Base-by-base conservation (phyloP, 1,140 invertebrate species). In the Brachionus asplanchnoidis region DNA sequence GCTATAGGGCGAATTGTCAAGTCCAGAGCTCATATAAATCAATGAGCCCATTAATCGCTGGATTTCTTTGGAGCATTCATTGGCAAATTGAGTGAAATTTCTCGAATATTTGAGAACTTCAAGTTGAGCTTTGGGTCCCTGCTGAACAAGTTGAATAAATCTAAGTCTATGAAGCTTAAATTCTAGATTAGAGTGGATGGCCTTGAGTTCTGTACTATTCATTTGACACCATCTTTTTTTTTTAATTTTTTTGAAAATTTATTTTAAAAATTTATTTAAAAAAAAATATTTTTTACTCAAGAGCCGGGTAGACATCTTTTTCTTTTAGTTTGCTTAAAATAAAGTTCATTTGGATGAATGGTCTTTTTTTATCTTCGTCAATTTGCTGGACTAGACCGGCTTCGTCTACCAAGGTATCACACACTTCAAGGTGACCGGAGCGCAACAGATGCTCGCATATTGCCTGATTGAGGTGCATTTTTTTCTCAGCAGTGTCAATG, bases 371-470 rank as follows among this genome's bases (percentile, higher is more conserved):
- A 42, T 92, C 91, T 85, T 92, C 91, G 85, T 94, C 93, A 83
- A 93, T 91, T 86, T 92, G 7, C 28, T 85, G 14, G 17, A 32
- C 28, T 8, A 73, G n/a, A 23, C 50, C 53, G 14, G 68, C 53
- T 66, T 60, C 84, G 65, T 40, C 17, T 84, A 90, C 89, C 14
- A 98, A 90, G 87, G 93, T 92, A 88, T 96, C 94, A 17, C 95
- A 95, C 84, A 97, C 95, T 85, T 95, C 94, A 50, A 96, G 91
- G 92, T 95, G 93, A 65, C 96, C 97, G 90, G 97, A 95, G 85
- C 96, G 92, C 88, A 96, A 94, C 88, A 97, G 95, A 92, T 99
- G 96, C 88, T 98, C 95, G 87, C 95, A 95, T 53, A 98, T 95
- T n/a, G 97, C 95, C 91, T 96, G 93, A 90, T 98, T 97, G 56